Evolutionary conservation across 1,140 invertebrate species (phyloP), one percentile per base, ranked within the genome.

Genomic region (Drosophila rhopaloa): DNA sequence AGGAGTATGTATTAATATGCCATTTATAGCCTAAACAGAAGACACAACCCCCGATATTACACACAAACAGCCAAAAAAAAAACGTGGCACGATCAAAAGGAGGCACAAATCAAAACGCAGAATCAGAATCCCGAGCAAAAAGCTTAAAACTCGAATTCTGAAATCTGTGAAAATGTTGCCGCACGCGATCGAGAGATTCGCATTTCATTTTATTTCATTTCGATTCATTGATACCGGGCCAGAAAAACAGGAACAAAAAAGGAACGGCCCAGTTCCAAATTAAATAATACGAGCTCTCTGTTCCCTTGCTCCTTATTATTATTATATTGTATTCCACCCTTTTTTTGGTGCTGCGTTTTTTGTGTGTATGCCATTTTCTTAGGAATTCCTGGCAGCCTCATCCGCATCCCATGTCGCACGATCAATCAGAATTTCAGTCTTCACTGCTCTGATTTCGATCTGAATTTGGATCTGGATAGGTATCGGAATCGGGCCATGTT

Each of bases 271-370:
- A 80, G 80, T 89, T 79, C 73, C 80, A 89, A 90, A 89, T 89
- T 90, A 89, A 89, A 89, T 89, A 89, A 89, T 89, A 90, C 67
- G 76, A 76, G 54, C 51, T 44, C 59, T 38, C 41, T 27, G 60
- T 29, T 62, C 16, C 48, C 29, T 41, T 47, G 51, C 70, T 83
- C 72, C 77, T 88, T 88, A 71, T 88, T 84, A 89, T 88, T 89
- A 88, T 88, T 83, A 89, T 88, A 88, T 88, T 88, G 83, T 88
- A 88, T 88, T 84, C 84, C 80, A 84, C 65, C 76, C 84, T 90
- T 90, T 89, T 79, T 90, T 81, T 81, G 80, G 84, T 88, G 73
- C 73, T 79, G 66, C 62, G 77, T 77, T 77, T 81, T 83, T 80
- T 86, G 76, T 81, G 60, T 56, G 56, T 63, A 58, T 50, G 46